Percentiles rank a stretch among this genome's conserved stretches.
Evolutionary conservation across 2,888 invertebrate genomes (phyloP).

Genomic region (Strigamia maritima): DNA sequence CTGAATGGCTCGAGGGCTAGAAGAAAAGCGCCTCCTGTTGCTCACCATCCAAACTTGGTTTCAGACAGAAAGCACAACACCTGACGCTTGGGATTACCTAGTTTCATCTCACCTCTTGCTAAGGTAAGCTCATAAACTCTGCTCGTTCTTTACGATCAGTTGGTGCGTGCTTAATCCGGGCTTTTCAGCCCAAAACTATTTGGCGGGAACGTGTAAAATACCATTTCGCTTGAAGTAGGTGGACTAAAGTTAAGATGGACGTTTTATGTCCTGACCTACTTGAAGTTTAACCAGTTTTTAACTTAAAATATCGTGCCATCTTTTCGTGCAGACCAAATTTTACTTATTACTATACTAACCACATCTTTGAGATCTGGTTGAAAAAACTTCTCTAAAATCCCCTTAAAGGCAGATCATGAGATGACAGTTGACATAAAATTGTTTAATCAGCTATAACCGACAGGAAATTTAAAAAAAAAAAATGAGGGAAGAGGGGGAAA

Average conservation of each 20-base stretch:
- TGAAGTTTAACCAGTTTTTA: conserved; percentile 1
- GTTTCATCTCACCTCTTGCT: conserved; percentile 8
- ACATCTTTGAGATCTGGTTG: no score
- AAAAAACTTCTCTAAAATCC: no score
- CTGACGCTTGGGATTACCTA: background rate
- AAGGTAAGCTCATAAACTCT: conserved; percentile 30
- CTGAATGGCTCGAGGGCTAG: conserved; percentile 6
- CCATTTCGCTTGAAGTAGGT: background rate
- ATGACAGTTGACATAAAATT: background rate
- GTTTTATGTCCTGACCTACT: conserved; percentile 20
- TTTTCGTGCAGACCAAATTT: no score
- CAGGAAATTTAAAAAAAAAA: background rate
- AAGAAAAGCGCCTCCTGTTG: conserved; percentile 25
- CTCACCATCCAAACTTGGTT: conserved; percentile 27
- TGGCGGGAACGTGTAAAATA: conserved; percentile 11
- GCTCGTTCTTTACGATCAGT: conserved; percentile 29
- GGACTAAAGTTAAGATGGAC: conserved; percentile 3
- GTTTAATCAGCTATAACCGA: background rate
- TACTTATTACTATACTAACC: no score
- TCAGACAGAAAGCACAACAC: conserved; percentile 20
- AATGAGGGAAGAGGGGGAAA: background rate
- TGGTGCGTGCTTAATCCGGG: conserved; percentile 18
- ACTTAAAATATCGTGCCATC: background rate
- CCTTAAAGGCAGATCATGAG: no score
- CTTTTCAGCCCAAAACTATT: background rate